Percentiles rank a stretch among this genome's conserved stretches.
Conservation (phyloP, 92 coral and sea anemone species). For the Plumapathes pennacea region DNA sequence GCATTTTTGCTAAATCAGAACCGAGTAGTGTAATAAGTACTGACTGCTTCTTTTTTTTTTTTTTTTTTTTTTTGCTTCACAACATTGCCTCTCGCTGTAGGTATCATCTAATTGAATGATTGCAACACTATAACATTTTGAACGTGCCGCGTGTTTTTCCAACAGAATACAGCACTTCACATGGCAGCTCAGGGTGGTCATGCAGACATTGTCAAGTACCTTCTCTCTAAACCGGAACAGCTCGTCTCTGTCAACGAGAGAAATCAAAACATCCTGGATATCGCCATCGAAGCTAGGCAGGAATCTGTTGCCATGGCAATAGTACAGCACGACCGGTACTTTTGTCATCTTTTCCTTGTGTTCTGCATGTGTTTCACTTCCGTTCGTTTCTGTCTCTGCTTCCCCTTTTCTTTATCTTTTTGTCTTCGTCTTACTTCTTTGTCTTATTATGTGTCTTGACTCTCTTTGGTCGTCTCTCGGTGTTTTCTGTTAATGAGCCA, state of each 20-base stretch:
- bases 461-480: too few relatives aligned
- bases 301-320: constrained; percentile 87
- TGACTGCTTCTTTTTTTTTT: too few relatives aligned
- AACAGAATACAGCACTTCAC: constrained; percentile 77
- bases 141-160: background rate
- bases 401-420: too few relatives aligned
- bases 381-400: background rate
- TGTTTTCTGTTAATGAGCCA: too few relatives aligned
- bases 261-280: constrained; percentile 80
- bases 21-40: too few relatives aligned
- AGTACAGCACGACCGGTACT: constrained; percentile 72
- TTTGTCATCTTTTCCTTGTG: background rate
- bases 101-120: too few relatives aligned
- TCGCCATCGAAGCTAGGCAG: constrained; percentile 82
- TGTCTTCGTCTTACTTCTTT: too few relatives aligned
- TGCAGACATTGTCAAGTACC: constrained; percentile 59
- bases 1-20: too few relatives aligned
- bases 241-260: constrained; percentile 86
- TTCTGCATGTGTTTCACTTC: background rate
- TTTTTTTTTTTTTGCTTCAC: too few relatives aligned
- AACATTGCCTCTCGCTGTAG: too few relatives aligned
- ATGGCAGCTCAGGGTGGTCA: constrained; percentile 93
- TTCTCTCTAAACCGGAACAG: constrained; percentile 78
- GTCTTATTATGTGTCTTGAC: too few relatives aligned
- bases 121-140: too few relatives aligned